Evolutionary conservation across 2,797 vertebrate genomes (phyloP), one percentile per base, ranked within the genome.

Genomic region (Okamejei kenojei): DNA sequence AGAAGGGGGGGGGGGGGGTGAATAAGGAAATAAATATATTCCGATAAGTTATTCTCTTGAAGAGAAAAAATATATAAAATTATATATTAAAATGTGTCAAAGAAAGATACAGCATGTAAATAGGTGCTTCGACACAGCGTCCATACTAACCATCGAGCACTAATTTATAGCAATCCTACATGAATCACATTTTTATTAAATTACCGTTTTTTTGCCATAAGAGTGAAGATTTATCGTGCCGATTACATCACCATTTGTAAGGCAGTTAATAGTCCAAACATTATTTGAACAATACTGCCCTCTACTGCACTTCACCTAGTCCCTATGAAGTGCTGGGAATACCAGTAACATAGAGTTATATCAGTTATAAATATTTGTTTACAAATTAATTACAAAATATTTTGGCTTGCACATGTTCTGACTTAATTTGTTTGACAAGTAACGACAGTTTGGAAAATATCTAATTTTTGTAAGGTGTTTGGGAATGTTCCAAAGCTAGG

Each of bases 271-370:
- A 8, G 17, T 32, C 0, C 3, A 32, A 32, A n/a, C 63, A 88
- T 74, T 45, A 74, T 54, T 26, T 92, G 71, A 38, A 1, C 90
- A 92, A 73, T 54, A 73, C 90, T 92, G 90, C 90, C 90, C 90
- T 76, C 90, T 92, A 54, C 90, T 76, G 90, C 45, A 92, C 23
- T 38, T 8, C 54, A n/a, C 4, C 10, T n/a, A 7, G 23, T 54
- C n/a, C 45, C 32, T 17, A 6, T 17, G 2, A 74, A 54, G 45
- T 73, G 35, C 26, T 54, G 38, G 38, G 54, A 84, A 61, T 11
- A 84, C 9, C 0, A 82, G 38, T 58, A 54, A 26, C 5, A 29
- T 13, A 29, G 1, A 74, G 32, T 7, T 74, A 17, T 11, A 76
- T 45, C 65, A 90, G 19, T 4, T 8, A 54, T 54, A 54, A 73